Evolutionary conservation across 2,888 invertebrate species (phyloP).

Genomic region (Troides oblongomaculatus): DNA sequence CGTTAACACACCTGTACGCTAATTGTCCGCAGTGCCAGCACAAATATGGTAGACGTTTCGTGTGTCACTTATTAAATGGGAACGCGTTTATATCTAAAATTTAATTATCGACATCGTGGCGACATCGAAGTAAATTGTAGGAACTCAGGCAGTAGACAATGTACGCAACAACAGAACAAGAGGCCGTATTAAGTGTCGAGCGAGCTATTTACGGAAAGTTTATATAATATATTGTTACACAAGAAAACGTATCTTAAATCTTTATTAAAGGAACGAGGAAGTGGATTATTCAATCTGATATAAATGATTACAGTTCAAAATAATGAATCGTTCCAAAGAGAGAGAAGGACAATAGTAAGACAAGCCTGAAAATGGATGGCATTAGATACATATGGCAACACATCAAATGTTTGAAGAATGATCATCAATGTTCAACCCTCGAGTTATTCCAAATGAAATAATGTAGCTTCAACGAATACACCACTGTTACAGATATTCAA

Average conservation of each 20-base stretch:
- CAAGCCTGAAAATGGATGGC: constrained; percentile 65
- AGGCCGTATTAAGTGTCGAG: constrained; percentile 53
- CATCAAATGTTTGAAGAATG: constrained; percentile 69
- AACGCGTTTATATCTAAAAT: constrained; percentile 66
- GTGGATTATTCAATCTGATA: constrained; percentile 35
- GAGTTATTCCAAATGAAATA: constrained; percentile 51
- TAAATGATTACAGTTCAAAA: constrained; percentile 64
- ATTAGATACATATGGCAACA: constrained; percentile 58
- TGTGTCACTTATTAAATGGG: constrained; percentile 72
- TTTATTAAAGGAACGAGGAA: constrained; percentile 30
- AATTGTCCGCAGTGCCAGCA: constrained; percentile 64
- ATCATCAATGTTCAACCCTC: constrained; percentile 56
- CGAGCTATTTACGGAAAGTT: constrained; percentile 59
- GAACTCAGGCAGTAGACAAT: constrained; percentile 45
- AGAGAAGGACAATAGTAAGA: constrained; percentile 56
- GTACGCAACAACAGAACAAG: not conserved
- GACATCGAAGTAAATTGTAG: constrained; percentile 61
- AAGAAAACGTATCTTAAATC: constrained; percentile 31
- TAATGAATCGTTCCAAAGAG: constrained; percentile 58
- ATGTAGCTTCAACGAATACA: constrained; percentile 47
- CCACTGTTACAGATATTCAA: constrained; percentile 39
- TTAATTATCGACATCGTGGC: constrained; percentile 74
- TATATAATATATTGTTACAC: constrained; percentile 54
- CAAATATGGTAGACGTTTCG: constrained; percentile 59
- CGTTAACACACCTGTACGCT: constrained; percentile 72